Base-by-base conservation (phyloP, 2,888 invertebrate species). In the Imbricaverruca yamaguchii region DNA sequence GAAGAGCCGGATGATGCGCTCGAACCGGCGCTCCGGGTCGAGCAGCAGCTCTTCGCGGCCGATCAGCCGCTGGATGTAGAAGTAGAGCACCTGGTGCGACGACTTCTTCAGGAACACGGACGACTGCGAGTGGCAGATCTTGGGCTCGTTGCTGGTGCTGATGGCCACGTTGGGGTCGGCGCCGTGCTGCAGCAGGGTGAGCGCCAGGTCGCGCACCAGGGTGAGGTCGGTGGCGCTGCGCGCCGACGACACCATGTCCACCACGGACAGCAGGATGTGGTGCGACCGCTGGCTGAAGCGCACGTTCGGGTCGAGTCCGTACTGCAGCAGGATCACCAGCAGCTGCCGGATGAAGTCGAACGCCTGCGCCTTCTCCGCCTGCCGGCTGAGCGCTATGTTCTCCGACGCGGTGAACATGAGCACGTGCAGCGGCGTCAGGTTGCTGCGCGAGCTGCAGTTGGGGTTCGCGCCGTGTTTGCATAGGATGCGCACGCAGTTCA, bases 391-490 rank as follows among this genome's bases (percentile, higher is more conserved):
- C 53, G 91, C 91, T 85, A 92, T 91, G 85, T 91, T 92, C 86
- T 92, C 92, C 83, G 91, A 91, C 84, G 91, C 92, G 81, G 91
- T 92, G 87, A 92, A 92, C 86, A 92, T 90, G 85, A 93, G 88
- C 82, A 92, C 91, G 86, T 92, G 91, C 74, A 92, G 87, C 0
- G 92, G 92, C 7, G 92, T 92, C 80, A 92, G 87, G 86, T 92
- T 91, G 81, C 91, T 89, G 65, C 91, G 89, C 85, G 92, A 91
- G 83, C 91, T 90, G 87, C 93, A 92, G 86, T 93, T 93, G 63
- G 92, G 91, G 86, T 92, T 91, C 56, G 93, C 93, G 83, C 93
- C 92, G 85, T 91, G 90, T 85, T 91, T 90, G 84, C 93, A 87
- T 55, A 93, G 88, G 80, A 92, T 90, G 79, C 91, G 89, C 81